Percentiles rank a stretch among this genome's conserved stretches.
These are phyloP conservation scores for Aphelocoma coerulescens DNA, from an alignment of 2,113 vertebrate species.

Conservation along the genomic window DNA sequence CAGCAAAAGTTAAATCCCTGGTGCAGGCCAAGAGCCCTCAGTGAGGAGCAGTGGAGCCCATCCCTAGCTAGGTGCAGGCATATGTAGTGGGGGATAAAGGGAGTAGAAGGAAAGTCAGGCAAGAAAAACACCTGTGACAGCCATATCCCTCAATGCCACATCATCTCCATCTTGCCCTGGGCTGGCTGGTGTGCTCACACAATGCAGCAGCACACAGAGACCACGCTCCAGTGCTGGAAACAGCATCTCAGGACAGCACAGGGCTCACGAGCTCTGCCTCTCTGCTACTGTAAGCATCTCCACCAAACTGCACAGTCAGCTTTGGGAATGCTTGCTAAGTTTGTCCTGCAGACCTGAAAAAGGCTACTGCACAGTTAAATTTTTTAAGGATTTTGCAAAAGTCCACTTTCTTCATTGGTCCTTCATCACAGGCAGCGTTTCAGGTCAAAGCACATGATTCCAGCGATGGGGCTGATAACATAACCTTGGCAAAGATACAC, in stretches of 20 bases:
- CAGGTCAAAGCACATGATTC: not conserved
- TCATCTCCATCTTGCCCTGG: not conserved
- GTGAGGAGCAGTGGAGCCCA: not conserved
- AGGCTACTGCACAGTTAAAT: not conserved
- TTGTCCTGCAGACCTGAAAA: not conserved
- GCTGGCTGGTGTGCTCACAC: not conserved
- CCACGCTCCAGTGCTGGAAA: not conserved
- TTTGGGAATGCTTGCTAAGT: not conserved
- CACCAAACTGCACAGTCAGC: not conserved
- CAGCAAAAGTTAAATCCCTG: not conserved
- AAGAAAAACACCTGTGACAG: not conserved
- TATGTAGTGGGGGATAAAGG: not conserved
- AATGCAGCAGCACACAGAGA: fast-evolving
- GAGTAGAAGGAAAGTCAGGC: not conserved
- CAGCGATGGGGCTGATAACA: fast-evolving
- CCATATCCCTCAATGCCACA: not conserved
- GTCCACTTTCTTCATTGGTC: not conserved
- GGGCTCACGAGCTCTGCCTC: not conserved
- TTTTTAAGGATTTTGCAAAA: not conserved
- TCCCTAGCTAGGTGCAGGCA: not conserved
- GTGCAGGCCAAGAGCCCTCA: not conserved
- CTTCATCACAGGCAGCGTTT: not conserved
- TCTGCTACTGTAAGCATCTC: not conserved
- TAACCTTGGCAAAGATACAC: not conserved
- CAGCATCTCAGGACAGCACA: not conserved